Percentiles rank a stretch among this genome's conserved stretches.
phyloP scores from a whole-genome alignment of 2,797 vertebrate species.

The Brachymystax lenok region DNA sequence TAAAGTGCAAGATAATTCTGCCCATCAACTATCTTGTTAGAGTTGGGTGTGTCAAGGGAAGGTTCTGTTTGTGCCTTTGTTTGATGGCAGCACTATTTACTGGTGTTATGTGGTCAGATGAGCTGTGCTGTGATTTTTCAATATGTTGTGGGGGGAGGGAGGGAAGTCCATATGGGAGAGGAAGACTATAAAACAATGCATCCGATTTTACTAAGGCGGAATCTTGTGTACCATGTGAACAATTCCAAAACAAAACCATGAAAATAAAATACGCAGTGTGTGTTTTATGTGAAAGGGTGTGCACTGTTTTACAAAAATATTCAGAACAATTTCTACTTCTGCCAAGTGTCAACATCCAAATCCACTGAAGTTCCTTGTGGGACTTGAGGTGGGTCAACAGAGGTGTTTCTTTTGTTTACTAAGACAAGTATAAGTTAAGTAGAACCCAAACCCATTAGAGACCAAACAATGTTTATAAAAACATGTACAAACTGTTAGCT shows the following conservation, averaged over 20 bases:
- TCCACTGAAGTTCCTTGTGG: neutral
- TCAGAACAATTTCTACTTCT: neutral
- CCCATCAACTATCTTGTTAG: neutral
- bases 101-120: neutral
- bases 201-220: slow-evolving; percentile 3
- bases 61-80: slow-evolving; percentile 68
- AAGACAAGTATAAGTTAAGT: neutral
- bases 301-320: neutral
- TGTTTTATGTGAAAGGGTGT: neutral
- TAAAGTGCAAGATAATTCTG: neutral
- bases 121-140: neutral
- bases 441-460: neutral
- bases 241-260: slow-evolving; percentile 44
- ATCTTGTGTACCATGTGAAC: slow-evolving; percentile 58
- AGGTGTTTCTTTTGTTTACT: neutral
- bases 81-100: slow-evolving; percentile 33
- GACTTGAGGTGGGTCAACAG: neutral
- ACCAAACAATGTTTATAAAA: neutral
- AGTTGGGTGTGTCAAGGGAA: slow-evolving; percentile 19
- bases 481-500: neutral
- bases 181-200: neutral
- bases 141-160: neutral
- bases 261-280: slow-evolving; percentile 8
- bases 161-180: neutral
- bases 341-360: neutral